Evolutionary conservation across 1,140 invertebrate species (phyloP).

Genomic region (Stratiolaelaps scimitus): DNA sequence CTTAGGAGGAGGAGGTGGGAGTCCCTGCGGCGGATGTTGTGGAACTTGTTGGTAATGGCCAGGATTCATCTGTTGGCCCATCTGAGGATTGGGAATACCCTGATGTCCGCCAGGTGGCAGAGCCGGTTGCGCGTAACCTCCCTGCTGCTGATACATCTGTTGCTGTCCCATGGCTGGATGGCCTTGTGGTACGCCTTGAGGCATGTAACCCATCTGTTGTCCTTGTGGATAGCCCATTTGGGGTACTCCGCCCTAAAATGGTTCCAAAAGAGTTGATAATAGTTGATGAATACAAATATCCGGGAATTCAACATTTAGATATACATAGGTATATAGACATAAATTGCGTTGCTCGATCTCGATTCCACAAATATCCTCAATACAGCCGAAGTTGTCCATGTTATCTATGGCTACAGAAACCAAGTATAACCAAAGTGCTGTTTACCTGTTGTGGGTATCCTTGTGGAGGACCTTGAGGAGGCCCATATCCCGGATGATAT

Average conservation of each 20-base stretch:
- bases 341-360: too few relatives aligned
- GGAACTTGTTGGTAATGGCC: conserved; percentile 31
- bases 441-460: conserved; percentile 16
- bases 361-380: too few relatives aligned
- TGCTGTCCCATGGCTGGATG: not conserved
- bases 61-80: conserved; percentile 30
- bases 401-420: too few relatives aligned
- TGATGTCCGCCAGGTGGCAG: not conserved
- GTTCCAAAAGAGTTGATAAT: too few relatives aligned
- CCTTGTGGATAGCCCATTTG: conserved; percentile 31
- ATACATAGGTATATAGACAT: too few relatives aligned
- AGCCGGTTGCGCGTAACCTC: not conserved
- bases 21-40: conserved; percentile 31
- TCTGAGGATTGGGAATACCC: conserved; percentile 2
- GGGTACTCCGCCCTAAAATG: conserved; percentile 12
- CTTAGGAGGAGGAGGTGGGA: not conserved
- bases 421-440: not conserved
- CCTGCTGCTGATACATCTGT: not conserved
- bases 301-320: too few relatives aligned
- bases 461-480: conserved; percentile 27
- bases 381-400: too few relatives aligned
- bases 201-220: not conserved
- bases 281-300: too few relatives aligned
- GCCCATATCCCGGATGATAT: conserved; percentile 29
- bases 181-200: not conserved